These are phyloP conservation scores for Meiosimyza platycephala DNA, from an alignment of 2,888 invertebrate species.

Conservation along the genomic window DNA sequence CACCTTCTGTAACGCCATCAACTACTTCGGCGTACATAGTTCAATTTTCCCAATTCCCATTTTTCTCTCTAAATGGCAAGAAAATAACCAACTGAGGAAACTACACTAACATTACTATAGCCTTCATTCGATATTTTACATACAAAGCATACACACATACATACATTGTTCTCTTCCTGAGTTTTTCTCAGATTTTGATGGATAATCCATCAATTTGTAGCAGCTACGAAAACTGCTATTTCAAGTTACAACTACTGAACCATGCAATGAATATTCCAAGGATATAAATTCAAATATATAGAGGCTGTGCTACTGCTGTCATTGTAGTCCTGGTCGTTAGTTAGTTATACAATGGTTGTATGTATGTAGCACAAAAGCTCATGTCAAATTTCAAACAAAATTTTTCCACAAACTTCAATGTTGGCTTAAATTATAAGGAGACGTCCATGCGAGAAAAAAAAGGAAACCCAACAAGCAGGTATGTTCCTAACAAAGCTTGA, in stretches of 20 bases:
- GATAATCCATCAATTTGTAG: constrained; percentile 51
- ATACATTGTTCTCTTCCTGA: neutral
- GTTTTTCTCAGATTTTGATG: constrained; percentile 24
- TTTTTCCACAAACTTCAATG: constrained; percentile 20
- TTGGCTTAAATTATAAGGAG: constrained; percentile 14
- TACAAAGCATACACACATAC: too few species aligned
- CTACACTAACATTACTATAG: too few species aligned
- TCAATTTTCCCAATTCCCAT: too few species aligned
- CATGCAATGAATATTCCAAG: constrained; percentile 44
- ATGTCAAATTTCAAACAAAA: constrained; percentile 49
- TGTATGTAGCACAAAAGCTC: constrained; percentile 13
- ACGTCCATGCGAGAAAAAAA: too few species aligned
- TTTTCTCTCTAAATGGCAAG: too few species aligned
- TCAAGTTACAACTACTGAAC: constrained; percentile 19
- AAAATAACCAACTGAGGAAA: too few species aligned
- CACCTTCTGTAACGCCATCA: too few species aligned
- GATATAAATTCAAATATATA: constrained; percentile 45
- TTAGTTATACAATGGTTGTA: too few species aligned
- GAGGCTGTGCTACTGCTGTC: constrained; percentile 23
- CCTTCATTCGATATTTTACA: too few species aligned
- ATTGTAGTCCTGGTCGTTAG: neutral
- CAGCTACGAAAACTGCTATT: neutral
- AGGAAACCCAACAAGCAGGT: constrained; percentile 4
- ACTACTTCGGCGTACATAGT: too few species aligned
- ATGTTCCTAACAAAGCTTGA: constrained; percentile 3